Percentiles rank a stretch among this genome's conserved stretches.
Conservation (phyloP, 2,797 vertebrate genomes). For the Poeciliopsis turneri region DNA sequence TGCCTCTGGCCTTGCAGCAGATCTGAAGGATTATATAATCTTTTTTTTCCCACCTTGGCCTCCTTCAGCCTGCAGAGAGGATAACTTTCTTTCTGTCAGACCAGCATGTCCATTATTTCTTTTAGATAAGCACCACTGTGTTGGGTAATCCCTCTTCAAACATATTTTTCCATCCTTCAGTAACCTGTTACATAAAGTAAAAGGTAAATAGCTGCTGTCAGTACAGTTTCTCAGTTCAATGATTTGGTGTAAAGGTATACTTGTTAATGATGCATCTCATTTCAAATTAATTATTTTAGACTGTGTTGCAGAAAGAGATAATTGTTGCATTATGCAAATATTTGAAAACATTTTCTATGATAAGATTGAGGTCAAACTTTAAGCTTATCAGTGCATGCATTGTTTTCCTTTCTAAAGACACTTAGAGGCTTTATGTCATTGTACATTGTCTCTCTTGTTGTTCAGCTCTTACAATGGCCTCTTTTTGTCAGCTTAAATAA, state of each 20-base stretch:
- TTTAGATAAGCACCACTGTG: conserved; percentile 3
- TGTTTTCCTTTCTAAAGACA: conserved; percentile 28
- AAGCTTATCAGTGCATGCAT: conserved; percentile 40
- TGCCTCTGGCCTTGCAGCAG: conserved; percentile 21
- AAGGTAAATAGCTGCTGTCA: background rate
- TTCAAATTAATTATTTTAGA: background rate
- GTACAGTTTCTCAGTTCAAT: background rate
- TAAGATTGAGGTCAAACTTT: conserved; percentile 7
- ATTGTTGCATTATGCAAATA: background rate
- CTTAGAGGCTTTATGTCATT: conserved; percentile 24
- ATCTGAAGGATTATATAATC: conserved; percentile 47
- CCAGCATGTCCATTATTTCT: conserved; percentile 16
- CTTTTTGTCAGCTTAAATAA: conserved; percentile 59
- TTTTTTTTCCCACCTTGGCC: conserved; percentile 27
- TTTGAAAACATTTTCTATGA: background rate
- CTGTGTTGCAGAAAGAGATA: background rate
- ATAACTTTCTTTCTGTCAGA: conserved; percentile 22
- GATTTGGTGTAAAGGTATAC: background rate
- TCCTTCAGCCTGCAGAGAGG: conserved; percentile 8
- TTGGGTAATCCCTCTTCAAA: background rate
- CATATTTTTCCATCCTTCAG: background rate
- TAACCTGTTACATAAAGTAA: background rate
- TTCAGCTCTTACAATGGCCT: conserved; percentile 52
- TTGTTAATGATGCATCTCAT: background rate
- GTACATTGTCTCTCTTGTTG: conserved; percentile 37